Evolutionary conservation across 2,888 invertebrate species (phyloP), one percentile per base, ranked within the genome.

Genomic region (Heliconius erato): DNA sequence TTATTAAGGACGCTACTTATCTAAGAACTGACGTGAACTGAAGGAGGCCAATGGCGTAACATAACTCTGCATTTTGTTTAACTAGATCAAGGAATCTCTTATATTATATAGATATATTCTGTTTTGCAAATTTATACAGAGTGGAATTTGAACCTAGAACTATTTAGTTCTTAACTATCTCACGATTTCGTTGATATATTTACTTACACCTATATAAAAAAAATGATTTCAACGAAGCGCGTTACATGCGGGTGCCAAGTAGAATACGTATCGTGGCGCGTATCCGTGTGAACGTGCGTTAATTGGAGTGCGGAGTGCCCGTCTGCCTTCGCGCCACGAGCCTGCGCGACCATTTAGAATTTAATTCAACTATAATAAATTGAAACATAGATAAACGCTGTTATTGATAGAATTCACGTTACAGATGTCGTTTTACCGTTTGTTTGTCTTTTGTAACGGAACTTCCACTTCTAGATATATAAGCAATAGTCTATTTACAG

Each of bases 301-400:
- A 95, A 95, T 95, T 95, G 94, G 94, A 93, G 92, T 90, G 92
- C 92, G 88, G 94, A 92, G 91, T 91, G 93, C 91, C 92, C 94
- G 91, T 88, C 92, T 92, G 94, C 93, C 93, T 93, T 92, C 92
- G 90, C 91, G 94, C 93, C 93, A 86, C 85, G 86, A 86, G 86
- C 84, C 84, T 89, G 91, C 90, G 89, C 88, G 23, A 23, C 54
- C 54, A 89, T 91, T 90, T 91, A 90, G 86, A 88, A 91, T 93
- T 92, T 91, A 89, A 93, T 92, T 92, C 89, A 89, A 88, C 88
- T 90, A 91, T 89, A 90, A 91, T 91, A 90, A 90, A 89, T 89
- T 90, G 89, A 89, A 88, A 89, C 89, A 87, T 87, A 81, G 83
- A 85, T 85, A 86, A 87, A 86, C 69, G 74, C 44, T 72, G 49